Conservation (phyloP, 23 tunicate genomes). For the Aplidium turbinatum region DNA sequence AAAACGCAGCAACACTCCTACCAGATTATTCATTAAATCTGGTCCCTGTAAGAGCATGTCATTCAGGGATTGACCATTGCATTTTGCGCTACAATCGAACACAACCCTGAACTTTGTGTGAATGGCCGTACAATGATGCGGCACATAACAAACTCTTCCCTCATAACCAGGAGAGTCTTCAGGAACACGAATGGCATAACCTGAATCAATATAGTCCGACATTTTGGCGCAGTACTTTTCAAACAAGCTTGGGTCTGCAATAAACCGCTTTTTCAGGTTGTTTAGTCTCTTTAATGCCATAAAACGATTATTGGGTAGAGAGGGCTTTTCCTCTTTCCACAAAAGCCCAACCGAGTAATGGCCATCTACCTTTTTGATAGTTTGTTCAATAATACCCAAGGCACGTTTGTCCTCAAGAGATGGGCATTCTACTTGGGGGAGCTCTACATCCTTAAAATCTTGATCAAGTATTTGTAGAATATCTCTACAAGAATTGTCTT, state of each 20-base stretch:
- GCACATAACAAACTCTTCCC: not conserved
- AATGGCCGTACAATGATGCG: constrained; percentile 1
- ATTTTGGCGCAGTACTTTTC: not conserved
- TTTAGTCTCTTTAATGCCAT: constrained; percentile 8
- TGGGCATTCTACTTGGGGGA: not conserved
- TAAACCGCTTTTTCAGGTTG: not conserved
- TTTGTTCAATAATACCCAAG: not conserved
- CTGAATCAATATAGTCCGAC: not conserved
- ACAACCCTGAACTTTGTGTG: constrained; percentile 1
- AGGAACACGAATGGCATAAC: not conserved
- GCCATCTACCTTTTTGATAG: not conserved
- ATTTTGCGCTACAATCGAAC: too few relatives aligned
- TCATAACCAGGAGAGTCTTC: not conserved
- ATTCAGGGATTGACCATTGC: too few relatives aligned
- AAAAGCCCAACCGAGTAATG: constrained; percentile 13
- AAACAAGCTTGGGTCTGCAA: not conserved
- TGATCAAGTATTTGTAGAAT: not conserved
- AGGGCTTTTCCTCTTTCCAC: not conserved
- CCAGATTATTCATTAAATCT: not conserved
- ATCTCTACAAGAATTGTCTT: not conserved
- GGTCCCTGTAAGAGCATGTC: too few relatives aligned
- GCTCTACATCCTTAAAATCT: not conserved
- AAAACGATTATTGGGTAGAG: not conserved
- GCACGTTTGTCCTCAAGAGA: constrained; percentile 10
- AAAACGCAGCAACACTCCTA: constrained; percentile 7